phyloP scores from a whole-genome alignment of 1,140 invertebrate species.

The Drosophila murphyi region DNA sequence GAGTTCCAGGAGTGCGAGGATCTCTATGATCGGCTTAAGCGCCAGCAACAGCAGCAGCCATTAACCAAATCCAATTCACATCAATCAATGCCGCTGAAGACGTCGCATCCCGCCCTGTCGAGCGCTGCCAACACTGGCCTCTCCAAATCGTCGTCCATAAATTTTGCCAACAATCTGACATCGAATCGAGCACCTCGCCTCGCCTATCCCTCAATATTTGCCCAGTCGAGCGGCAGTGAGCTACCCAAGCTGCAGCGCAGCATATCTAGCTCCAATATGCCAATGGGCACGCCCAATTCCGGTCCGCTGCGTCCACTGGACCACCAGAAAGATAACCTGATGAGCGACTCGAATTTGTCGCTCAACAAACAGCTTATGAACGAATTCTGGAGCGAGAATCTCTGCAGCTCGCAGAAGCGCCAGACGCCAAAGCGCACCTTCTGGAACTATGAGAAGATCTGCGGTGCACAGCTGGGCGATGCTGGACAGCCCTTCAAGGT shows the following conservation, averaged over 20 bases:
- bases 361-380: conserved; percentile 83
- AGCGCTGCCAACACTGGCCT: conserved; percentile 27
- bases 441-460: conserved; percentile 84
- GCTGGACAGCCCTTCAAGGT: conserved; percentile 75
- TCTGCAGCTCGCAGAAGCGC: conserved; percentile 70
- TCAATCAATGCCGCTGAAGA: conserved; percentile 48
- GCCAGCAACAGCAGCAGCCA: conserved; percentile 61
- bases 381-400: conserved; percentile 83
- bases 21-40: conserved; percentile 78
- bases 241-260: conserved; percentile 77
- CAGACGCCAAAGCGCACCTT: conserved; percentile 79
- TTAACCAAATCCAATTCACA: conserved; percentile 79
- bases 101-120: conserved; percentile 4
- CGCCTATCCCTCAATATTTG: conserved; percentile 81
- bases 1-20: conserved; percentile 84
- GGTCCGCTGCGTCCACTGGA: conserved; percentile 9
- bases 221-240: conserved; percentile 30
- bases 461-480: conserved; percentile 69
- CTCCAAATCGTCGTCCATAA: conserved; percentile 72
- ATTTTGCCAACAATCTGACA: conserved; percentile 59
- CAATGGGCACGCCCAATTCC: conserved; percentile 34
- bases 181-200: conserved; percentile 41
- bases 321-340: conserved; percentile 21
- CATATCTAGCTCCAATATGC: conserved; percentile 80
- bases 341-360: conserved; percentile 76